A percentile compares a stretch with the other conserved stretches of the same genome.
These are phyloP conservation scores for Laticauda laticaudata DNA, from an alignment of 2,113 vertebrate species.

Conservation along the genomic window DNA sequence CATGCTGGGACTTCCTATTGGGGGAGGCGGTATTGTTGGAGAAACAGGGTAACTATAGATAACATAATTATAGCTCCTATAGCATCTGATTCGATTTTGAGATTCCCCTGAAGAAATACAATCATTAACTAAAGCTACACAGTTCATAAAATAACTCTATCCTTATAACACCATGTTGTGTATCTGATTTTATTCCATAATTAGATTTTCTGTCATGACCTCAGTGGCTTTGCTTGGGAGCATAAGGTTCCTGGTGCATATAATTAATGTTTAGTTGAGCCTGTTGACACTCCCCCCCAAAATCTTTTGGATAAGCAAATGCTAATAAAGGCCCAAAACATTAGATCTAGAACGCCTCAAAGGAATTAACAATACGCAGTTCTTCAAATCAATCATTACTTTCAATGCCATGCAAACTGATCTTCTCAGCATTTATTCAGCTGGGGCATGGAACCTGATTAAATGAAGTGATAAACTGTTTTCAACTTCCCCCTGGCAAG, in stretches of 20 bases:
- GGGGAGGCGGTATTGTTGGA: too few species aligned
- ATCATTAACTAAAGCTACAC: neutral
- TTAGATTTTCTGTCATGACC: neutral
- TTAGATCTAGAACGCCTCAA: neutral
- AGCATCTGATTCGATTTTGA: neutral
- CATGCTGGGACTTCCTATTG: too few species aligned
- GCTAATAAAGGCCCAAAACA: neutral
- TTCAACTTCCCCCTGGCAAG: neutral
- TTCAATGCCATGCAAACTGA: neutral
- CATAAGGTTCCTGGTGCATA: neutral
- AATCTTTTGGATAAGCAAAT: neutral
- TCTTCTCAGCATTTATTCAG: neutral
- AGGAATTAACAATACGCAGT: neutral
- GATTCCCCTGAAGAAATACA: neutral
- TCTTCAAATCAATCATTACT: slow-evolving; percentile 16
- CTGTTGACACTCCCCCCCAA: neutral
- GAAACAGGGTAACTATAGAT: neutral
- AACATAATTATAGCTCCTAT: neutral
- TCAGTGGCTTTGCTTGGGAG: neutral
- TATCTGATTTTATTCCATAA: neutral
- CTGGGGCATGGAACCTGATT: slow-evolving; percentile 6
- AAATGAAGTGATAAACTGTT: slow-evolving; percentile 7
- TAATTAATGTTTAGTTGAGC: neutral
- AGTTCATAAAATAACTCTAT: neutral
- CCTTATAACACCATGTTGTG: neutral